Base-by-base conservation (phyloP, 2,113 vertebrate species). In the Pao palembangensis region DNA sequence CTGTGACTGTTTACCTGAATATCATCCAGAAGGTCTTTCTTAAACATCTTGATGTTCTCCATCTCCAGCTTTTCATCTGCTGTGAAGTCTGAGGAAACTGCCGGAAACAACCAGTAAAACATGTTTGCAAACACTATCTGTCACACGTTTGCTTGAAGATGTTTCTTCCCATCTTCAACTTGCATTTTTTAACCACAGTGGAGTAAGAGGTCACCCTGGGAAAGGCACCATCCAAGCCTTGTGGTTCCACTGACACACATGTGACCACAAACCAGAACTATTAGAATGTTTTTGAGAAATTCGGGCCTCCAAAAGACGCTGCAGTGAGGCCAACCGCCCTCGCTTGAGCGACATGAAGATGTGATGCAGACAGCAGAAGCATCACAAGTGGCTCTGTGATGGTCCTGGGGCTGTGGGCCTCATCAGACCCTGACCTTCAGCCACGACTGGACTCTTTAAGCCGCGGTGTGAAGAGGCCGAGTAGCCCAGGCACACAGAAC, bases 1-100 rank as follows among this genome's bases (percentile, higher is more conserved):
- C 31, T 31, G 10, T 17, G 2, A 16, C 3, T 34, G 13, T 21
- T 18, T 75, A 82, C 95, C 93, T 95, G 90, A 64, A 98, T 98
- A 43, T 98, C 95, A n/a, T 93, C 93, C 83, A 97, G 76, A 48
- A 98, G 92, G 38, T 91, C 89, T 41, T 91, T 70, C 67, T 84
- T 94, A 72, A 93, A 92, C 71, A 88, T 85, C 72, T 85, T 93
- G 59, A 97, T 93, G 28, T 6, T 78, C 66, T 96, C 89, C 3
- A 98, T 84, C 86, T 97, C 95, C 82, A 92, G 84, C 3, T 83
- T 69, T 83, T 98, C 95, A 55, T 83, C 71, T 1, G 78, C 75
- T 18, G 82, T 93, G 61, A 97, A 90, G 28, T 90, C 93, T 13
- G 72, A 53, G 20, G 91, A 74, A 44, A 85, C 94, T 96, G 85